A percentile compares a stretch with the other conserved stretches of the same genome.
Evolutionary conservation across 2,113 vertebrate species (phyloP).

Genomic region (Laticauda colubrina): DNA sequence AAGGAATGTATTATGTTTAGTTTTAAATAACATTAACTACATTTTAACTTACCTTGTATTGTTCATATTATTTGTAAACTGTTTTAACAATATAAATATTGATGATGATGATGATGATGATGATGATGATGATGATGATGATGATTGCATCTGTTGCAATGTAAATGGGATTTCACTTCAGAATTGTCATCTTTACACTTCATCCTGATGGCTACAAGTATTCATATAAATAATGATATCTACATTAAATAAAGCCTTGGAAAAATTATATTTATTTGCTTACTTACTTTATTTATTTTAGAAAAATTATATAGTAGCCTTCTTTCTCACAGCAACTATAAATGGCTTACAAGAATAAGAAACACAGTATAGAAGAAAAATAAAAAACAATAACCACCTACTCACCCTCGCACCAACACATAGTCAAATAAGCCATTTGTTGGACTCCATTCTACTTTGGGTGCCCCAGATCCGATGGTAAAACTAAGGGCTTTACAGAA

Average conservation of each 20-base stretch:
- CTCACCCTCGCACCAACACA: background rate
- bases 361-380: background rate
- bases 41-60: background rate
- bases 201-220: background rate
- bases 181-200: background rate
- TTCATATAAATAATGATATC: background rate
- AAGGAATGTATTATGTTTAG: background rate
- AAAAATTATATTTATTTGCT: background rate
- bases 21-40: background rate
- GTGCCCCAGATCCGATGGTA: background rate
- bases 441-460: background rate
- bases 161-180: background rate
- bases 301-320: background rate
- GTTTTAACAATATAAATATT: background rate
- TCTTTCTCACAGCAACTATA: background rate
- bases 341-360: background rate
- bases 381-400: background rate
- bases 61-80: background rate
- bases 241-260: background rate
- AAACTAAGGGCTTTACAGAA: background rate
- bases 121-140: background rate
- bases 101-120: background rate
- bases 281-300: background rate
- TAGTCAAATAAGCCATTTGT: background rate
- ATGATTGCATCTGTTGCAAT: background rate